Evolutionary conservation across 2,888 invertebrate genomes (phyloP).

Genomic region (Sinodicranocentrus sp.): DNA sequence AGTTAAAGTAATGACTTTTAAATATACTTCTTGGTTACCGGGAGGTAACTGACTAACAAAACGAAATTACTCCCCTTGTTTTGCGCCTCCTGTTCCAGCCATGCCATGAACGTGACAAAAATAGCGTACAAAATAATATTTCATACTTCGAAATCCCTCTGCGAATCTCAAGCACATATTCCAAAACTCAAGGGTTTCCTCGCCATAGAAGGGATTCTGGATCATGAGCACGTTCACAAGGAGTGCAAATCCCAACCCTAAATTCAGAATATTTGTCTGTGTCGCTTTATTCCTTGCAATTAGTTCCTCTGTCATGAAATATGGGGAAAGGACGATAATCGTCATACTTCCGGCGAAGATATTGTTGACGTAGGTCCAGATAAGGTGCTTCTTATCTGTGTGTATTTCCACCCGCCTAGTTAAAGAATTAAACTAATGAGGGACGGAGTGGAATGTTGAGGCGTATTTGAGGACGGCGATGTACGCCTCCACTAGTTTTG

Average conservation of each 20-base stretch:
- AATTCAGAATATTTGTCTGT: neutral
- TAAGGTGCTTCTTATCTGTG: neutral
- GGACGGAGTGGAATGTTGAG: neutral
- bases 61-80: too few relatives aligned
- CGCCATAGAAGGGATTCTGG: neutral
- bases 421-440: neutral
- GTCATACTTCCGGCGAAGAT: neutral
- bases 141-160: neutral
- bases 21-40: too few relatives aligned
- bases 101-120: too few relatives aligned
- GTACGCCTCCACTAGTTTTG: too few relatives aligned
- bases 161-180: neutral
- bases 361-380: neutral
- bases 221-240: neutral
- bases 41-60: too few relatives aligned
- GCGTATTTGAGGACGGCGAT: too few relatives aligned
- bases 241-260: neutral
- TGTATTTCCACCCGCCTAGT: neutral
- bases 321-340: neutral
- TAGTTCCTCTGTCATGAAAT: neutral
- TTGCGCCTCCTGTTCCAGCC: too few relatives aligned
- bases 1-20: too few relatives aligned
- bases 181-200: neutral
- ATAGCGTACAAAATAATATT: too few relatives aligned
- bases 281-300: neutral